phyloP scores from a whole-genome alignment of 2,797 vertebrate genomes.

The Cetoscarus ocellatus region DNA sequence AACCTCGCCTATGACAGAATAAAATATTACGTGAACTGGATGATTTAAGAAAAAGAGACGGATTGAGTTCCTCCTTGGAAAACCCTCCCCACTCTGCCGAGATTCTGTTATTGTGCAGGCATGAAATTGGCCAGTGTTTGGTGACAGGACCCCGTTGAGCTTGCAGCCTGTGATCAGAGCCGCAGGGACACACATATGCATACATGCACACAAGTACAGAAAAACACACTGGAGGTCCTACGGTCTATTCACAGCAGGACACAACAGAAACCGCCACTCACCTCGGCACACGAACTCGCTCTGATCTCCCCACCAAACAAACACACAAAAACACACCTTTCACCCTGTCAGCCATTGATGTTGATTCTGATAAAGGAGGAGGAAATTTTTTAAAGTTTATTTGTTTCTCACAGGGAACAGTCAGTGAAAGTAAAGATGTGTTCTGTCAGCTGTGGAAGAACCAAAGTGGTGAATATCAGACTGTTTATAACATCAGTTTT shows the following conservation, averaged over 20 bases:
- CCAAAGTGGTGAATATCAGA: no score
- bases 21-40: slow-evolving; percentile 15
- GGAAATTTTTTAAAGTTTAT: slow-evolving; percentile 65
- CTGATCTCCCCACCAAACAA: slow-evolving; percentile 41
- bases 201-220: slow-evolving; percentile 29
- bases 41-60: slow-evolving; percentile 19
- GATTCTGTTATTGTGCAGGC: slow-evolving; percentile 54
- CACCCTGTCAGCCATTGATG: slow-evolving; percentile 52
- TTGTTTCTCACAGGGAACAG: slow-evolving; percentile 66
- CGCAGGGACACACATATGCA: slow-evolving; percentile 52
- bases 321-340: slow-evolving; percentile 36
- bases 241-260: slow-evolving; percentile 17
- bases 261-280: slow-evolving; percentile 38
- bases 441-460: slow-evolving; percentile 65
- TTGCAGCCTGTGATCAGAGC: slow-evolving; percentile 60
- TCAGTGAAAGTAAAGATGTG: slow-evolving; percentile 57
- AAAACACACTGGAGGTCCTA: slow-evolving; percentile 19
- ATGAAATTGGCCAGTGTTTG: slow-evolving; percentile 71
- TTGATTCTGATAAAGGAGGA: slow-evolving; percentile 33
- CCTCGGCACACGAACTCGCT: slow-evolving; percentile 27
- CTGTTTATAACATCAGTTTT: no score
- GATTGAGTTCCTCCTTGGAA: slow-evolving; percentile 24
- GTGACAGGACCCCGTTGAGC: slow-evolving; percentile 62
- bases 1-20: not conserved
- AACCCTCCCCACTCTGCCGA: slow-evolving; percentile 24